Percentiles rank a stretch among this genome's conserved stretches.
phyloP scores from a whole-genome alignment of 2,113 vertebrate genomes.

The Amblyopsis rosae region DNA sequence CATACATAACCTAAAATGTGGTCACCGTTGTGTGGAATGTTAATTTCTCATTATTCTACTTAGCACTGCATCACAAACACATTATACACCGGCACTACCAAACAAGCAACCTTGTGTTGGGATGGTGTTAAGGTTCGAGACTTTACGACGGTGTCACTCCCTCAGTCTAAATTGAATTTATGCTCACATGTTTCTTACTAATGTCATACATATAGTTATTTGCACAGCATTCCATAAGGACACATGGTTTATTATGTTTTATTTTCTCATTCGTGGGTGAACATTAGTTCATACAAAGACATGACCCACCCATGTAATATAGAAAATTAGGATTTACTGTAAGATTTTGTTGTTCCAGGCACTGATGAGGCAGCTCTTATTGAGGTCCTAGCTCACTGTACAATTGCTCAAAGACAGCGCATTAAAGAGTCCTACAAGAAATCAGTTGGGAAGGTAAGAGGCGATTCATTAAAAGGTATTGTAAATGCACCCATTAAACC shows the following conservation, averaged over 20 bases:
- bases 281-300: too few relatives aligned
- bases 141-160: too few relatives aligned
- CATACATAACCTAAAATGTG: background rate
- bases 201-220: too few relatives aligned
- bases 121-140: conserved; percentile 14
- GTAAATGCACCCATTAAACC: too few relatives aligned
- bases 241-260: too few relatives aligned
- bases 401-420: conserved; percentile 86
- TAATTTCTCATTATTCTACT: conserved; percentile 57
- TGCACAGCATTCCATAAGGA: too few relatives aligned
- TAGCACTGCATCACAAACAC: conserved; percentile 38
- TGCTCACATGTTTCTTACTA: too few relatives aligned
- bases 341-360: conserved; percentile 71
- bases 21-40: conserved; percentile 24
- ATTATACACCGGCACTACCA: conserved; percentile 18
- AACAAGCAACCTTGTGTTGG: background rate
- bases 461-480: background rate
- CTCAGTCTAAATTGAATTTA: too few relatives aligned
- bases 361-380: conserved; percentile 87
- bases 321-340: background rate
- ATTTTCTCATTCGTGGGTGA: too few relatives aligned
- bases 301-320: too few relatives aligned
- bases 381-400: conserved; percentile 78
- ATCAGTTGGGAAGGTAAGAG: conserved; percentile 86
- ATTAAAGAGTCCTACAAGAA: conserved; percentile 87